Evolutionary conservation across 1,140 invertebrate genomes (phyloP), one percentile per base, ranked within the genome.

Genomic region (Calephelis virginiensis): DNA sequence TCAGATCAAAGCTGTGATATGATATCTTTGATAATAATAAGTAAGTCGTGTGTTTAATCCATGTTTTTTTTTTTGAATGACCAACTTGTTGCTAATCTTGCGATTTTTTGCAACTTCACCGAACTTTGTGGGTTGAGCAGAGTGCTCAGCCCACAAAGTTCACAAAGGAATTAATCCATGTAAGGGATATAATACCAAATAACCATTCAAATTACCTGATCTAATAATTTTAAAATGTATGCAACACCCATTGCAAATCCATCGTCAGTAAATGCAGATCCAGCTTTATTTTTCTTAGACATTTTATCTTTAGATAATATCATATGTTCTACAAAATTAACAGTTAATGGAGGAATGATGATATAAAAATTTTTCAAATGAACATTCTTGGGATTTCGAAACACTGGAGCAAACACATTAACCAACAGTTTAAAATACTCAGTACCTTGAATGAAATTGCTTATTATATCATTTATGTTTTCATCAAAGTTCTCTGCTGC

Each of bases 371-470:
- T 98, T 76, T 95, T 95, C 14, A 99, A 92, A 92, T 99, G 98
- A 64, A 95, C 92, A 91, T 98, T 98, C 80, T 97, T 97, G 0
- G 93, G 90, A 86, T 98, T 96, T 48, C 96, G 92, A 77, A 99
- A 97, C 38, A 97, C 96, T 2, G 96, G 94, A 6, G 96, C 93
- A 91, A 99, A 99, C 7, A 98, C 98, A 81, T 98, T 95, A 7
- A 99, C 95, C 6, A 99, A 92, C 46, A 99, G 92, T 93, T 97
- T 97, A 81, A 99, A 99, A 90, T 99, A 99, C 86, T 99, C 97
- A 7, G 97, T 98, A 28, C 97, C 96, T 82, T 98, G 97, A 45
- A 96, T 96, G 82, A 98, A 98, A 83, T 98, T 98, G 12, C 95
- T 94, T 17, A 95, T 94, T 40, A 98, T 92, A 86, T 95, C 96